Evolutionary conservation across 2,113 vertebrate genomes (phyloP).

Genomic region (Scytalopus superciliaris): DNA sequence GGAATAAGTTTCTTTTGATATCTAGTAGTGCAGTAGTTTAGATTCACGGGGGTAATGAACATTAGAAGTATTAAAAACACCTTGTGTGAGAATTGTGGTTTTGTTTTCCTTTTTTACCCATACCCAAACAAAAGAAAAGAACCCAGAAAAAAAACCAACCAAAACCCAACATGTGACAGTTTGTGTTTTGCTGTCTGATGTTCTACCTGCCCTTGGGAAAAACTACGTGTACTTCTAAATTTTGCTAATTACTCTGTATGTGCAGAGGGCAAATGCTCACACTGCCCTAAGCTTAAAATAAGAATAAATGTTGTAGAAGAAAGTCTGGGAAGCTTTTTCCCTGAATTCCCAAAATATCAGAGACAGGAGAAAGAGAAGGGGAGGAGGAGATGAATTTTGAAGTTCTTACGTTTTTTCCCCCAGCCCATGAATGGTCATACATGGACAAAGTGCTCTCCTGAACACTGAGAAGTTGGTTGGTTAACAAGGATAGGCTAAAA

Average conservation of each 20-base stretch:
- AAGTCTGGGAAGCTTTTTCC: not conserved
- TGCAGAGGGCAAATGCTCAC: not conserved
- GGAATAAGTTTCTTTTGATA: not conserved
- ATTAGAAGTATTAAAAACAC: not conserved
- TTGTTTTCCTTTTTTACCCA: not conserved
- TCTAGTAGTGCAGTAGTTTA: not conserved
- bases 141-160: not conserved
- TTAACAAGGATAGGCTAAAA: not conserved
- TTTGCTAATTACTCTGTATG: not conserved
- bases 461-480: not conserved
- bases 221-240: not conserved
- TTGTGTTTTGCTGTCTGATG: not conserved
- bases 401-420: not conserved
- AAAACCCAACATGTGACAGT: not conserved
- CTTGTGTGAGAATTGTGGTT: not conserved
- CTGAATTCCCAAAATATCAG: not conserved
- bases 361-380: not conserved
- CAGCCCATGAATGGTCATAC: not conserved
- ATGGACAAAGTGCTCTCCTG: not conserved
- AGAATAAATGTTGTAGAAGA: not conserved
- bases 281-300: not conserved
- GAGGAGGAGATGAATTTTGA: not conserved
- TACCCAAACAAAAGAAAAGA: not conserved
- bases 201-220: not conserved
- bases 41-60: not conserved